Conservation (phyloP, 2,113 vertebrate genomes). For the Perca fluviatilis region DNA sequence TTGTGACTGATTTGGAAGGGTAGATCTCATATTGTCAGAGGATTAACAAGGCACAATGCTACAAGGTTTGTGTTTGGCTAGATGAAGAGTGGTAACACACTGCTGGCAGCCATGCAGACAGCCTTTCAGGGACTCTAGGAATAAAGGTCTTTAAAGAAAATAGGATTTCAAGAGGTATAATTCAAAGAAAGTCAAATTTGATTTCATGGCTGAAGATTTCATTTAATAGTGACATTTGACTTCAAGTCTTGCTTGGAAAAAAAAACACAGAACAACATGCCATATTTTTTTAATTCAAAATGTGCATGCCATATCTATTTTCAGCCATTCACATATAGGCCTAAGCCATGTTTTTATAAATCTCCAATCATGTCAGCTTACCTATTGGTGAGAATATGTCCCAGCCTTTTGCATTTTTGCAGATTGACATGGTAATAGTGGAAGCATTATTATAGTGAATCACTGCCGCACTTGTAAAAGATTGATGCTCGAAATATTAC, state of each 20-base stretch:
- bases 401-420: slow-evolving; percentile 2
- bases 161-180: slow-evolving; percentile 37
- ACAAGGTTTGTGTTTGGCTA: slow-evolving; percentile 44
- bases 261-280: not conserved
- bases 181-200: slow-evolving; percentile 30
- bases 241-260: not conserved
- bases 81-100: slow-evolving; percentile 45
- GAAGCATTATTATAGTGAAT: slow-evolving; percentile 15
- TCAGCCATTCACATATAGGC: not conserved
- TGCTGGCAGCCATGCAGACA: slow-evolving; percentile 45
- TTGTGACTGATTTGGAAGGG: slow-evolving; percentile 39
- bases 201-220: slow-evolving; percentile 25
- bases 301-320: not conserved
- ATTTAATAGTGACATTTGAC: slow-evolving; percentile 13
- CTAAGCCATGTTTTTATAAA: not conserved
- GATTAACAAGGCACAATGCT: slow-evolving; percentile 44
- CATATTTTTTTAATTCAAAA: not conserved
- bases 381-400: slow-evolving; percentile 4
- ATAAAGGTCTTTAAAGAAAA: slow-evolving; percentile 56
- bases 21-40: slow-evolving; percentile 33
- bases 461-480: slow-evolving; percentile 9
- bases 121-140: slow-evolving; percentile 32
- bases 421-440: slow-evolving; percentile 21
- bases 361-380: not conserved
- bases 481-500: slow-evolving; percentile 13